These are phyloP conservation scores for Thymelicus lineola DNA, from an alignment of 2,888 invertebrate species.

Conservation along the genomic window DNA sequence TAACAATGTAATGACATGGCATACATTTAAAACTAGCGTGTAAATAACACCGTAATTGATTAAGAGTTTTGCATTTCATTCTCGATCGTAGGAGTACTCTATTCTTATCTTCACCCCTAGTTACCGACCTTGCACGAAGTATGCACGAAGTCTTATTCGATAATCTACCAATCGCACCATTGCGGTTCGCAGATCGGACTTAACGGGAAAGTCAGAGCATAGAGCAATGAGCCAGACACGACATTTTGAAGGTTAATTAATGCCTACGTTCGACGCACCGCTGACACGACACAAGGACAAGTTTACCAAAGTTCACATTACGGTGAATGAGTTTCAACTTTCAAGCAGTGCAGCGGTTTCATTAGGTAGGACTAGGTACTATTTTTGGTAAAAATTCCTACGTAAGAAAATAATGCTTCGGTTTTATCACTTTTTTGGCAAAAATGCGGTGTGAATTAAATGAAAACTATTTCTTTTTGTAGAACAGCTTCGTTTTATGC, in stretches of 20 bases:
- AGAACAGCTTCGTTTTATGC: too few relatives aligned
- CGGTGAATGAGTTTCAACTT: not conserved
- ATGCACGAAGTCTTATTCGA: conserved; percentile 58
- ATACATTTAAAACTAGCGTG: not conserved
- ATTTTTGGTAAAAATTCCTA: not conserved
- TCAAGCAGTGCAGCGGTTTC: not conserved
- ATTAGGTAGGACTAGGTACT: not conserved
- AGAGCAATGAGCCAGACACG: conserved; percentile 40
- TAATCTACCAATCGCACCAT: conserved; percentile 68
- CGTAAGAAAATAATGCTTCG: too few relatives aligned
- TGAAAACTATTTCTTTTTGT: too few relatives aligned
- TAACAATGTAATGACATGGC: too few relatives aligned
- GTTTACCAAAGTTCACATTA: conserved; percentile 37
- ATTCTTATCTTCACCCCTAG: conserved; percentile 14
- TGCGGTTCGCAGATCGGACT: conserved; percentile 66
- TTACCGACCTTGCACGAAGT: conserved; percentile 47
- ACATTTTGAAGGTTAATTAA: conserved; percentile 29
- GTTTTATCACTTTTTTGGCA: too few relatives aligned
- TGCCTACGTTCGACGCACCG: conserved; percentile 24
- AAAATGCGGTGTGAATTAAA: too few relatives aligned
- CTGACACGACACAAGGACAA: conserved; percentile 34
- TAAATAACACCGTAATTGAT: conserved; percentile 4
- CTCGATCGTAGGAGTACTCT: not conserved
- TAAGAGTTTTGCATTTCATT: conserved; percentile 4
- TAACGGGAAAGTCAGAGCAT: conserved; percentile 63